A percentile compares a stretch with the other conserved stretches of the same genome.
These are phyloP conservation scores for Drusus annulatus DNA, from an alignment of 1,140 invertebrate genomes.

Conservation along the genomic window DNA sequence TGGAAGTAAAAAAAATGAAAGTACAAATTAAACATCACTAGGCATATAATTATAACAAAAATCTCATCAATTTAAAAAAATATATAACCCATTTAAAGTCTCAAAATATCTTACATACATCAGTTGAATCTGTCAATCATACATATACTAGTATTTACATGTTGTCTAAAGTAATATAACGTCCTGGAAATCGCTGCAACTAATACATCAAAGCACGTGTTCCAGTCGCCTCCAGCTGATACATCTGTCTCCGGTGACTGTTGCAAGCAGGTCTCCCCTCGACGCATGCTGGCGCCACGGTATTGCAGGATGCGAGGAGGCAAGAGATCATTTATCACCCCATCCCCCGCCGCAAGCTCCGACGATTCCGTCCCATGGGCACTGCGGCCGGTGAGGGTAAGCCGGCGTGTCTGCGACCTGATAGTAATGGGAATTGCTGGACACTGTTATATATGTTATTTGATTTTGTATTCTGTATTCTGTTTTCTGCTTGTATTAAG, in stretches of 20 bases:
- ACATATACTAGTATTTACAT: no score
- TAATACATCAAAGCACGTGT: constrained; percentile 14
- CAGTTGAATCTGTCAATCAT: no score
- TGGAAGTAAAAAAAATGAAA: no score
- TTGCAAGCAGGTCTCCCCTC: constrained; percentile 4
- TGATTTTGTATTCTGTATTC: no score
- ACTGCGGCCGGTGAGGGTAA: background rate
- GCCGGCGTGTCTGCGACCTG: constrained; percentile 16
- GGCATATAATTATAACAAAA: no score
- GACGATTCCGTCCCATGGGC: background rate
- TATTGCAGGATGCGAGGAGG: background rate
- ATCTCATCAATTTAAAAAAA: no score
- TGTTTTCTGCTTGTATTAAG: no score
- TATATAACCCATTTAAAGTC: no score
- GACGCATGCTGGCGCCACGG: background rate
- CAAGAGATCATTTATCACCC: constrained; percentile 26
- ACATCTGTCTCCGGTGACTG: constrained; percentile 11
- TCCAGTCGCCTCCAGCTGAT: constrained; percentile 17
- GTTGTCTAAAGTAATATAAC: no score
- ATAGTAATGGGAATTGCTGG: constrained; percentile 2
- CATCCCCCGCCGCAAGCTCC: background rate
- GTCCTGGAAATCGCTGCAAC: constrained; percentile 2
- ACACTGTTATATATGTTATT: no score
- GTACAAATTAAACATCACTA: no score
- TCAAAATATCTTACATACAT: no score